A percentile compares a stretch with the other conserved stretches of the same genome.
phyloP scores from a whole-genome alignment of 2,888 invertebrate species.

The Dryocosmus kuriphilus region DNA sequence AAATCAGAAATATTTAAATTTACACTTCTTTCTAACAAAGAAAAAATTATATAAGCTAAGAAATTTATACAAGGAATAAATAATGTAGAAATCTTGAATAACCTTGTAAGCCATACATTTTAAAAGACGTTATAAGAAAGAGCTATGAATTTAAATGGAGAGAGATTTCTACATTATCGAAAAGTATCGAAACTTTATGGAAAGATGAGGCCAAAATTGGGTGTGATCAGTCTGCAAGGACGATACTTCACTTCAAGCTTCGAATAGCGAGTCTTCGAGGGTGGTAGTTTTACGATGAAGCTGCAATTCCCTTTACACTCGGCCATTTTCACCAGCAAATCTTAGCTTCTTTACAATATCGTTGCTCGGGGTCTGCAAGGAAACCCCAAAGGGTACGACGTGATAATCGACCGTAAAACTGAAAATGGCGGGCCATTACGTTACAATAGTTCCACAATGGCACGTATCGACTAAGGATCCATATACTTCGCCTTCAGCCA shows the following conservation, averaged over 20 bases:
- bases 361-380: slow-evolving; percentile 48
- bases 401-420: slow-evolving; percentile 76
- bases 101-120: not conserved
- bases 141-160: slow-evolving; percentile 30
- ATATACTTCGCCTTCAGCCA: slow-evolving; percentile 34
- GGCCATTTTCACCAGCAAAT: slow-evolving; percentile 62
- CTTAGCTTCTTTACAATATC: slow-evolving; percentile 70
- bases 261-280: slow-evolving; percentile 48
- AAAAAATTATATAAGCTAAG: not conserved
- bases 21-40: too few relatives aligned
- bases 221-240: slow-evolving; percentile 62
- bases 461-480: slow-evolving; percentile 59
- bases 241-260: slow-evolving; percentile 59
- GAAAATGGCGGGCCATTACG: slow-evolving; percentile 65
- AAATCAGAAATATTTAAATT: not conserved
- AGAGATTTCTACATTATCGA: slow-evolving; percentile 32
- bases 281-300: slow-evolving; percentile 70
- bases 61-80: not conserved
- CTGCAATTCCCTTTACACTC: slow-evolving; percentile 73
- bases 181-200: slow-evolving; percentile 44
- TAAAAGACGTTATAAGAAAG: not conserved
- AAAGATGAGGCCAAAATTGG: slow-evolving; percentile 61
- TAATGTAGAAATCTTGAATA: not conserved
- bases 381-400: slow-evolving; percentile 58
- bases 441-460: slow-evolving; percentile 56